A percentile compares a stretch with the other conserved stretches of the same genome.
These are phyloP conservation scores for Dromococcyx pavoninus DNA, from an alignment of 2,797 vertebrate species.

Conservation along the genomic window DNA sequence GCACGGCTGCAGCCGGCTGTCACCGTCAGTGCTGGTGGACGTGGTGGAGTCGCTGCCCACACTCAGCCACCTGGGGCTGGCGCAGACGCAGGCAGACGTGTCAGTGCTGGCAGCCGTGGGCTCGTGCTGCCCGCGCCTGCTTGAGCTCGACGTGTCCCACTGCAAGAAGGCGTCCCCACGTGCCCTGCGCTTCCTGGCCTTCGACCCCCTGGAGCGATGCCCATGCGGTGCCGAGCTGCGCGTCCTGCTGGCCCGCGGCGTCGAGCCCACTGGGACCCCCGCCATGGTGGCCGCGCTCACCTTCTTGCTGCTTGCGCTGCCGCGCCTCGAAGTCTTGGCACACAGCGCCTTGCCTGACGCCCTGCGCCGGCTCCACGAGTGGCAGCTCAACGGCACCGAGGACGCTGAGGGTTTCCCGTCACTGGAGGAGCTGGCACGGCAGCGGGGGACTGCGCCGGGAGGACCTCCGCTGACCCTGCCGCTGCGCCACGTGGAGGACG, in stretches of 20 bases:
- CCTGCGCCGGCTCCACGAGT: constrained; percentile 67
- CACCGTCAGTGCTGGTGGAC: constrained; percentile 69
- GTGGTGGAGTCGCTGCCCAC: constrained; percentile 70
- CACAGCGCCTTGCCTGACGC: constrained; percentile 69
- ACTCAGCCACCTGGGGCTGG: constrained; percentile 79
- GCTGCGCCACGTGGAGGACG: constrained; percentile 55
- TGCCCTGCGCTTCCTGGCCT: constrained; percentile 76
- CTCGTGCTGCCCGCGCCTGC: constrained; percentile 72
- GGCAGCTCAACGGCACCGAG: background rate
- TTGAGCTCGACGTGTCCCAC: constrained; percentile 79
- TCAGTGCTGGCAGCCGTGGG: constrained; percentile 73
- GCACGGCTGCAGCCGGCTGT: constrained; percentile 66
- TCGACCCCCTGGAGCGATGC: background rate
- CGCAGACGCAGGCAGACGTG: constrained; percentile 75
- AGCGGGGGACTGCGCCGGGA: fast-evolving
- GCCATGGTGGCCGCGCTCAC: constrained; percentile 44
- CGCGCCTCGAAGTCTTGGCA: constrained; percentile 73
- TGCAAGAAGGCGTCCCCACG: constrained; percentile 77
- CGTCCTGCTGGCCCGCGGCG: constrained; percentile 76
- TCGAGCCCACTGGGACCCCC: constrained; percentile 54
- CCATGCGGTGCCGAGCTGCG: constrained; percentile 41
- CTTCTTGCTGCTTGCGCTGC: constrained; percentile 82
- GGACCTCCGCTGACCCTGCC: background rate
- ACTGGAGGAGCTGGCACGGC: constrained; percentile 71
- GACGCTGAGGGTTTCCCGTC: constrained; percentile 66